Conservation (phyloP, 1,140 invertebrate genomes). For the Papilio xuthus region DNA sequence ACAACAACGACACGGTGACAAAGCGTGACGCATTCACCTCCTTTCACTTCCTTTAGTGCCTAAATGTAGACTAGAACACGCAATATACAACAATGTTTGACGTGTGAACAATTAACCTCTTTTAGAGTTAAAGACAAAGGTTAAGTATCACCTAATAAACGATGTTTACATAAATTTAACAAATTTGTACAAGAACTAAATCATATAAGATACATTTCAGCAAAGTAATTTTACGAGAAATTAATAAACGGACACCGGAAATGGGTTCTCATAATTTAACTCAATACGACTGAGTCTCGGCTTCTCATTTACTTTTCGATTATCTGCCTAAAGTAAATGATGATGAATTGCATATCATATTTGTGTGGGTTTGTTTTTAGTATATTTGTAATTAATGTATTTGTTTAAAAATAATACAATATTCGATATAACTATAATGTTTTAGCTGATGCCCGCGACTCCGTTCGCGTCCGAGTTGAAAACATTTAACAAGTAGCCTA, state of each 20-base stretch:
- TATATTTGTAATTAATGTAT: no score
- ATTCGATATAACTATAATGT: no score
- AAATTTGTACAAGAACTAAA: background rate
- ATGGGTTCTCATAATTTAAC: constrained; percentile 6
- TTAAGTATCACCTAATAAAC: background rate
- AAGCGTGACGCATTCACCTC: constrained; percentile 15
- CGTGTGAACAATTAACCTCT: constrained; percentile 30
- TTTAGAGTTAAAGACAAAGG: background rate
- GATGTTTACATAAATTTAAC: background rate
- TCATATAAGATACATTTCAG: background rate
- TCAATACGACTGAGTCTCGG: constrained; percentile 1
- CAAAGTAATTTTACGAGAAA: background rate
- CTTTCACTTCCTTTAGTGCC: background rate
- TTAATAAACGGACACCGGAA: background rate
- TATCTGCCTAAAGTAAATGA: background rate
- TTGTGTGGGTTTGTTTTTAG: no score
- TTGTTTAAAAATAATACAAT: no score
- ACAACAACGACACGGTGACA: constrained; percentile 38
- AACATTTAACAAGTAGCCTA: no score
- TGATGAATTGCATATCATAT: no score
- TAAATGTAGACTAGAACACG: constrained; percentile 1
- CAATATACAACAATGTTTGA: background rate
- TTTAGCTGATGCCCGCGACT: no score
- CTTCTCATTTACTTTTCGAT: background rate
- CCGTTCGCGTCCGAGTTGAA: no score